A percentile compares a stretch with the other conserved stretches of the same genome.
These are phyloP conservation scores for Falco berigora DNA, from an alignment of 2,797 vertebrate species.

Conservation along the genomic window DNA sequence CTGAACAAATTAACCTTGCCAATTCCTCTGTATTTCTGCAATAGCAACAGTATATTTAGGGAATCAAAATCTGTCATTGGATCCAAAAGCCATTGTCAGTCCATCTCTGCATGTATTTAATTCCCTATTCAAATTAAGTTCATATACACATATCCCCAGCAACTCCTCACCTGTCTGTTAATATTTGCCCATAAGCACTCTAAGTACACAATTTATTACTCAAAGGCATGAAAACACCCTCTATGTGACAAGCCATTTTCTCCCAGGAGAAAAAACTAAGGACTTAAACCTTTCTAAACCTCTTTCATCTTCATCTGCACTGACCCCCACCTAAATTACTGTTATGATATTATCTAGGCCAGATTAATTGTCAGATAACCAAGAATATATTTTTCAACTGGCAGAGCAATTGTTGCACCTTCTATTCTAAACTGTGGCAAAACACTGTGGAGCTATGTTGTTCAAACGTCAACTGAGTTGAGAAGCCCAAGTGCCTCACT, in stretches of 20 bases:
- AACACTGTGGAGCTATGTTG: background rate
- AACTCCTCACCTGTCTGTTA: background rate
- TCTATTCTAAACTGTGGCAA: background rate
- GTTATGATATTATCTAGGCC: background rate
- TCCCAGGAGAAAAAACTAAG: background rate
- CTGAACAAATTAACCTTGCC: conserved; percentile 27
- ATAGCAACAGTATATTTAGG: background rate
- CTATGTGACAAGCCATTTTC: background rate
- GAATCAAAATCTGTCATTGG: background rate
- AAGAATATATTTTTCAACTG: background rate
- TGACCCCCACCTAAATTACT: background rate
- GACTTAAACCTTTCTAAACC: background rate
- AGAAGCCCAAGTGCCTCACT: background rate
- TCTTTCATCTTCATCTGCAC: background rate
- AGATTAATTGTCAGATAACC: background rate
- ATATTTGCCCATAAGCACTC: background rate
- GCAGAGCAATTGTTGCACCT: background rate
- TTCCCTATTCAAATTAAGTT: background rate
- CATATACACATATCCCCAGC: background rate
- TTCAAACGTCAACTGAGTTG: background rate
- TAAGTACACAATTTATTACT: background rate
- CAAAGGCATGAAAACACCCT: background rate
- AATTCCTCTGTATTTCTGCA: conserved; percentile 13
- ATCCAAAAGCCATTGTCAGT: background rate
- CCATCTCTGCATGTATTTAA: background rate